Base-by-base conservation (phyloP, 2,113 vertebrate species). In the Coregonus clupeaformis region DNA sequence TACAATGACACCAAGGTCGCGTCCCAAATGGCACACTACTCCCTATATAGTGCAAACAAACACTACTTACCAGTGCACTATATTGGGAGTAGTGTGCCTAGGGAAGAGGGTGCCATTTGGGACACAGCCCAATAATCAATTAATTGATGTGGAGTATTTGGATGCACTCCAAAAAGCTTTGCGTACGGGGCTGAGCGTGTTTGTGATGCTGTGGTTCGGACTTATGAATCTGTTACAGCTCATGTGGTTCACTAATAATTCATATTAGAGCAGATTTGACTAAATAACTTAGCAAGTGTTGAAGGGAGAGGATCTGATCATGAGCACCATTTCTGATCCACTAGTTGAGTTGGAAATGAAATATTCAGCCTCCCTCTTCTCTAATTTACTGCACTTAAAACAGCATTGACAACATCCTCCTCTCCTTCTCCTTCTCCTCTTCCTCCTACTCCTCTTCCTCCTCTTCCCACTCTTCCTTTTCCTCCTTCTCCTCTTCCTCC, bases 271-370 rank as follows among this genome's bases (percentile, higher is more conserved):
- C 29, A 66, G 72, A 71, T 75, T 65, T 29, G 32, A 42, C 57
- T 68, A 29, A 63, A 75, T 49, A 71, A 24, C 36, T 14, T 25
- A 63, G 57, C 66, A 69, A 75, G 57, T 18, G 30, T 42, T 42
- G 36, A 42, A 42, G 20, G 65, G 14, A 22, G 29, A 11, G 7
- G 25, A 55, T 80, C 42, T 47, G 69, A 27, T 65, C 47, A 62
- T 25, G 55, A 30, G 45, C 20, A 72, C 36, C 42, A 66, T 82
- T 67, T 72, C 6, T 72, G 20, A 75, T 77, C 60, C 63, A 42
- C 36, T 76, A 76, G 66, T 80, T 59, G 67, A 73, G 68, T 59
- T 25, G 1, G 27, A 69, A 27, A 75, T 78, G 22, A 60, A 42
- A 72, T 52, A 71, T 77, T 22, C 66, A 47, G 16, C 36, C 57